Evolutionary conservation across 2,113 vertebrate species (phyloP).

Genomic region (Vulpes vulpes): DNA sequence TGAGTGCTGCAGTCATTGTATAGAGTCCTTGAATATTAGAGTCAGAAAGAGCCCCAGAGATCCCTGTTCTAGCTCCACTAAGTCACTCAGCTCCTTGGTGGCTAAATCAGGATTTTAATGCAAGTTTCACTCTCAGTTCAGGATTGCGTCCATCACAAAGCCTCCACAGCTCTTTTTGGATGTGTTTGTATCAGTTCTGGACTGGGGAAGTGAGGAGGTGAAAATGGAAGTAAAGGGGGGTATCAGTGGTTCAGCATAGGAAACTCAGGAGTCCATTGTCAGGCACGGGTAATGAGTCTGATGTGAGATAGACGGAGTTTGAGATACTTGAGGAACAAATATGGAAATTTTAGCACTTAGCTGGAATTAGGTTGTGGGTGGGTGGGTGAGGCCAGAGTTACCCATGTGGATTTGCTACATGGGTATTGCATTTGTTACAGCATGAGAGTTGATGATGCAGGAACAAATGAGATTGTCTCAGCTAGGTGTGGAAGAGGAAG

Average conservation of each 20-base stretch:
- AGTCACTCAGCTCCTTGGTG: background rate
- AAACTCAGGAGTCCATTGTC: background rate
- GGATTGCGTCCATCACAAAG: background rate
- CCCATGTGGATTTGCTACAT: background rate
- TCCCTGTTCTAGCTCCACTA: background rate
- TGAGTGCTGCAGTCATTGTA: background rate
- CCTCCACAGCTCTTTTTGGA: background rate
- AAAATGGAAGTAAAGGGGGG: background rate
- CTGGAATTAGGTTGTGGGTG: background rate
- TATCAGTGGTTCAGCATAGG: background rate
- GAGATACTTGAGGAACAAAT: background rate
- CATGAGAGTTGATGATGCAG: background rate
- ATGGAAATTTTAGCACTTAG: slow-evolving; percentile 12
- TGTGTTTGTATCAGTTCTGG: background rate
- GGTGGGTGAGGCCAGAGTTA: background rate
- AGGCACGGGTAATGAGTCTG: background rate
- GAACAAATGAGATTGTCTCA: background rate
- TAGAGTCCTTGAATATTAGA: background rate
- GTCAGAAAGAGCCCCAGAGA: background rate
- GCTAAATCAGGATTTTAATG: background rate
- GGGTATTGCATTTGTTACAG: background rate
- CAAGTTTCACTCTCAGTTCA: background rate
- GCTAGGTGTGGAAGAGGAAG: background rate
- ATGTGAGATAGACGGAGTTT: background rate
- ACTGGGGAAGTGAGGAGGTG: background rate